phyloP scores from a whole-genome alignment of 2,888 invertebrate genomes.

The Hirtodrosophila alboralis region DNA sequence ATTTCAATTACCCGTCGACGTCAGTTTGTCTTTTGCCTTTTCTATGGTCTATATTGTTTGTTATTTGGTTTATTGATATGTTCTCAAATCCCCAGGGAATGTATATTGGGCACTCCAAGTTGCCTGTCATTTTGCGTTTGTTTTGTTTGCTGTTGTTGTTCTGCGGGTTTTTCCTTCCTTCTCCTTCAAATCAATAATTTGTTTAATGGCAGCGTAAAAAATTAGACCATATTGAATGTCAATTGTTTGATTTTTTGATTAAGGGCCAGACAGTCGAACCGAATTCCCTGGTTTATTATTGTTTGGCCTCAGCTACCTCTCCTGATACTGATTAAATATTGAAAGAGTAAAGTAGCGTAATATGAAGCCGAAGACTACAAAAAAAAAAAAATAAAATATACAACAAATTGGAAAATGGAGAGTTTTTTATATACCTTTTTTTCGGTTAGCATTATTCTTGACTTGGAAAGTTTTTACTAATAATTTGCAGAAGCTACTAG shows the following conservation, averaged over 20 bases:
- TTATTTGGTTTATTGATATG: constrained; percentile 76
- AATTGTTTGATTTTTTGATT: constrained; percentile 82
- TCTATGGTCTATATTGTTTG: constrained; percentile 35
- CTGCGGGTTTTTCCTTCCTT: background rate
- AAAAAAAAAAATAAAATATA: too few species aligned
- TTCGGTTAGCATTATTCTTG: constrained; percentile 19
- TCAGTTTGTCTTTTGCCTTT: constrained; percentile 22
- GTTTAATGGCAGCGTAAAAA: constrained; percentile 81
- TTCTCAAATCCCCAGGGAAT: constrained; percentile 41
- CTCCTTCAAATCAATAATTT: constrained; percentile 73
- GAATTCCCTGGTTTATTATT: constrained; percentile 19
- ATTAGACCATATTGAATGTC: constrained; percentile 83
- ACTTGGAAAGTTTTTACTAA: constrained; percentile 22
- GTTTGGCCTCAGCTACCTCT: constrained; percentile 36
- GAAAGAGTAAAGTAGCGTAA: constrained; percentile 72
- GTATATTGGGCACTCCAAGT: constrained; percentile 34
- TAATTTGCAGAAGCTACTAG: constrained; percentile 26
- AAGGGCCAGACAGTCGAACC: constrained; percentile 33
- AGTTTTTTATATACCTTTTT: constrained; percentile 25
- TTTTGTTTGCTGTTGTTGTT: constrained; percentile 23
- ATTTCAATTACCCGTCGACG: constrained; percentile 66
- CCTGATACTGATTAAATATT: constrained; percentile 76
- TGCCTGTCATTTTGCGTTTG: constrained; percentile 59
- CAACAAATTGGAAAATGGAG: constrained; percentile 50
- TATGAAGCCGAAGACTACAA: constrained; percentile 47